phyloP scores from a whole-genome alignment of 2,113 vertebrate species.

The Dasyurus viverrinus region DNA sequence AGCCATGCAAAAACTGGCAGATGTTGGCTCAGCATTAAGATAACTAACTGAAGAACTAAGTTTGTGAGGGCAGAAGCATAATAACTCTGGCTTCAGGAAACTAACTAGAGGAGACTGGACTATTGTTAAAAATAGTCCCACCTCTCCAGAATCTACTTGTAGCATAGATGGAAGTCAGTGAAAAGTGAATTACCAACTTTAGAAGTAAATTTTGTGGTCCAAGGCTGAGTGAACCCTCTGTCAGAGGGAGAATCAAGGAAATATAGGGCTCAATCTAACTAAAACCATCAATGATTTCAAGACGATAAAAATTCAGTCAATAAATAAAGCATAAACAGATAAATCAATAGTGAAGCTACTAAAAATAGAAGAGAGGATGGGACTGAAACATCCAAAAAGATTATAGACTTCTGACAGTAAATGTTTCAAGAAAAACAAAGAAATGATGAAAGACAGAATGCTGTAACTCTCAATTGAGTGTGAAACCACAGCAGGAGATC shows the following conservation, averaged over 20 bases:
- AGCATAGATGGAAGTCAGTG: not conserved
- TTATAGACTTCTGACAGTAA: not conserved
- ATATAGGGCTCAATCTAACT: too few relatives aligned
- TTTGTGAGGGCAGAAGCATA: not conserved
- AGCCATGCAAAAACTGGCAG: not conserved
- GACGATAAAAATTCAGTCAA: too few relatives aligned
- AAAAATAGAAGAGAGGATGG: not conserved
- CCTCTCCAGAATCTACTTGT: not conserved
- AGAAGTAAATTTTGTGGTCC: not conserved
- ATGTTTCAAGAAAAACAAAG: not conserved
- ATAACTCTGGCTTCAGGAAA: not conserved
- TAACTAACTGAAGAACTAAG: not conserved
- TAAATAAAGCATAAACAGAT: not conserved
- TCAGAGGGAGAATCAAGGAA: not conserved
- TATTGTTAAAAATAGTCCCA: not conserved
- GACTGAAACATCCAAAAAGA: not conserved
- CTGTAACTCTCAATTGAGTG: not conserved
- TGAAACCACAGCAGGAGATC: not conserved
- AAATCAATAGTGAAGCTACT: not conserved
- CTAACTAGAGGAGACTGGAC: not conserved
- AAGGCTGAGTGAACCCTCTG: accelerated
- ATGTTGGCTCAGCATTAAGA: not conserved
- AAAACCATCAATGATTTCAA: too few relatives aligned
- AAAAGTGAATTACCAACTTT: not conserved
- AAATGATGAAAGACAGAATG: not conserved